These are phyloP conservation scores for Cercopithecus mona DNA, from an alignment of 2,113 vertebrate species.

Conservation along the genomic window DNA sequence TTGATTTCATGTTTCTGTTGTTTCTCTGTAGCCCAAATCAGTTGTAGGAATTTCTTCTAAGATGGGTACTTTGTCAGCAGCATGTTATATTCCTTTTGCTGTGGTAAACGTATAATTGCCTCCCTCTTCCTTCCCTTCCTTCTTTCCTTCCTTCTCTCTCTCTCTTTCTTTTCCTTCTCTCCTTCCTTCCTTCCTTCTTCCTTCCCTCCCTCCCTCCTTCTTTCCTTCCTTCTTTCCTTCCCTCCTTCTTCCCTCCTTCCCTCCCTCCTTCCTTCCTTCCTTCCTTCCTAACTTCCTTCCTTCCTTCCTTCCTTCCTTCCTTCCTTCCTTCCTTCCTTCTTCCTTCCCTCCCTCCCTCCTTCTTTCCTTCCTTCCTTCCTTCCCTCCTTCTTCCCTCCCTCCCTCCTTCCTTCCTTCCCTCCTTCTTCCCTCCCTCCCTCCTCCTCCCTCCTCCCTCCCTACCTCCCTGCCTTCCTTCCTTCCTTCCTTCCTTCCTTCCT, in stretches of 20 bases:
- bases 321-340: too few species aligned
- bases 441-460: neutral
- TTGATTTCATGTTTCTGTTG: slow-evolving; percentile 30
- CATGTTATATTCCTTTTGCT: slow-evolving; percentile 17
- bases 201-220: neutral
- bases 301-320: accelerated
- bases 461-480: neutral
- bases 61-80: slow-evolving; percentile 11
- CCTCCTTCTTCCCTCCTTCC: accelerated
- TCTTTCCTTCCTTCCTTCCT: accelerated
- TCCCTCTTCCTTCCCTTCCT: neutral
- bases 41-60: neutral
- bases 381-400: too few species aligned
- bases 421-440: too few species aligned
- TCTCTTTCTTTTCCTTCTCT: neutral
- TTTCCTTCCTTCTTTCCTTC: too few species aligned
- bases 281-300: too few species aligned
- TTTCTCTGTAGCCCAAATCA: neutral
- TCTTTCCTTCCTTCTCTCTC: neutral
- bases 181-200: neutral
- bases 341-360: accelerated
- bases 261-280: accelerated
- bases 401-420: accelerated
- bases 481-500: too few species aligned
- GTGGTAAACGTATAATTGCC: neutral